Base-by-base conservation (phyloP, 2,888 invertebrate species). In the Tetropium fuscum region DNA sequence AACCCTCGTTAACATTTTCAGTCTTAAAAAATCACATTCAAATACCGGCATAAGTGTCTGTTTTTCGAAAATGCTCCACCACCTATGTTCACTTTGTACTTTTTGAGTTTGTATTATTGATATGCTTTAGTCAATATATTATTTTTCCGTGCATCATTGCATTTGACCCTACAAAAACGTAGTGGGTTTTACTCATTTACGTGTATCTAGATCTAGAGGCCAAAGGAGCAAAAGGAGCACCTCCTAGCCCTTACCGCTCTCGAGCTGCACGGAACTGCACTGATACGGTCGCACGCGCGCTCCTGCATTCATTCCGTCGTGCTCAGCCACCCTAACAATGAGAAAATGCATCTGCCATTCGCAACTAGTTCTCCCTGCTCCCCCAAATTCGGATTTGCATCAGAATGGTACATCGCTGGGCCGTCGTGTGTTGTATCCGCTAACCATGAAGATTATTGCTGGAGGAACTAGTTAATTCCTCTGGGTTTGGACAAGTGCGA, bases 361-460 rank as follows among this genome's bases (percentile, higher is more conserved):
- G 57, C 63, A 61, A 55, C 64, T 60, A 47, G 58, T 64, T 56
- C 34, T 49, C 61, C 60, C 58, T 58, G 60, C 64, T 69, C 74
- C 73, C 72, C 74, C 72, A 73, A 72, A 70, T 70, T 59, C 59
- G 60, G 69, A 75, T 76, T 76, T 75, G 75, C 76, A 76, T 75
- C 73, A 72, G 72, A 76, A 76, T 76, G 74, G 73, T 47, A 27
- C 44, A 30, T 13, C 49, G n/a, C 43, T 27, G 40, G 47, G 38
- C 38, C 53, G 41, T 40, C 41, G 51, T 53, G 49, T 48, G 57
- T 53, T 47, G 47, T 32, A 49, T 49, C 19, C 16, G 40, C 44
- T n/a, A 44, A 44, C 15, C 44, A n/a, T 44, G 44, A 40, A 43
- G 59, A 38, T 59, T 59, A 54, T 43, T 36, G 18, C 4, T 22